phyloP scores from a whole-genome alignment of 2,113 vertebrate species.

The Tychaedon coryphoeus region DNA sequence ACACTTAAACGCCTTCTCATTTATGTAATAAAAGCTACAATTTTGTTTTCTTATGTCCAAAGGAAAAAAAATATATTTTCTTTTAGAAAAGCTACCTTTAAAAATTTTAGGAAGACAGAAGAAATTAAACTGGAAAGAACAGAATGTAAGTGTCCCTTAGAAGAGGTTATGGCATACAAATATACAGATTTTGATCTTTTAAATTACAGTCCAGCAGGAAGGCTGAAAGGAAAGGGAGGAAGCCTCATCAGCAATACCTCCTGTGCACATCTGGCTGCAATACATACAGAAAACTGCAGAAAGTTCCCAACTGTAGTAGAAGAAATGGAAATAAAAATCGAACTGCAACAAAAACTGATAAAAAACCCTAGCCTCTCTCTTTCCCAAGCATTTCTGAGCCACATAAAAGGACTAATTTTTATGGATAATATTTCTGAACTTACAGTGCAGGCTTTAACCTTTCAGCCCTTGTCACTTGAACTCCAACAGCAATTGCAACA shows the following conservation, averaged over 20 bases:
- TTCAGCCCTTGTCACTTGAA: background rate
- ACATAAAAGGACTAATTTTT: background rate
- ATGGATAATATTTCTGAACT: background rate
- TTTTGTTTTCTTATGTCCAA: background rate
- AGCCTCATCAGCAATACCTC: background rate
- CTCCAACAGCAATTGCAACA: background rate
- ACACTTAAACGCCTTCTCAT: background rate
- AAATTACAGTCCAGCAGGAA: background rate
- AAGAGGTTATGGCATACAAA: background rate
- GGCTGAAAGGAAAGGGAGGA: background rate
- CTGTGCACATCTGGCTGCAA: background rate
- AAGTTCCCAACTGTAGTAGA: background rate
- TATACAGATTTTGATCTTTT: background rate
- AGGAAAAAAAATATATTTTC: background rate
- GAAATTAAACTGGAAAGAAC: background rate
- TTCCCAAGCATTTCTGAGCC: background rate
- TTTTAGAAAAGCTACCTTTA: background rate
- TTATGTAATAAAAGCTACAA: background rate
- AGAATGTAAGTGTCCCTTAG: background rate
- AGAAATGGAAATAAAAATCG: background rate
- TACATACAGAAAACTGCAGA: background rate
- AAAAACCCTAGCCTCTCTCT: background rate
- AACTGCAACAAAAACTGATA: background rate
- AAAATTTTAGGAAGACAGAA: background rate
- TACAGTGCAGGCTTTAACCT: background rate